These are phyloP conservation scores for Drosophila albomicans DNA, from an alignment of 1,140 invertebrate genomes.

Conservation along the genomic window DNA sequence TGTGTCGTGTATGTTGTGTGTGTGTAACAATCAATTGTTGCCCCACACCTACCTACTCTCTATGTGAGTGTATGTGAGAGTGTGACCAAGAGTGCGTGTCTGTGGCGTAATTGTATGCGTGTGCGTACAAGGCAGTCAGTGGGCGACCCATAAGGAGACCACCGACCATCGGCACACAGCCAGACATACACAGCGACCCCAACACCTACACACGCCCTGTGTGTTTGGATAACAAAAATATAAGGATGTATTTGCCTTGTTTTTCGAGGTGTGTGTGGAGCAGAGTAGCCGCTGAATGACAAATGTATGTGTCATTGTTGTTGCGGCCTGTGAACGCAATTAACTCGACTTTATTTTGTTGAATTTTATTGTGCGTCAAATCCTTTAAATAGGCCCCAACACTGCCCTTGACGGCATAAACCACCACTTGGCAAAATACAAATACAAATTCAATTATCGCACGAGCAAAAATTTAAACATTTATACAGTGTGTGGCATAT, in stretches of 20 bases:
- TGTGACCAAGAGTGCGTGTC: slow-evolving; percentile 47
- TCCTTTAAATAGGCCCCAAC: slow-evolving; percentile 42
- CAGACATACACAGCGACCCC: slow-evolving; percentile 4
- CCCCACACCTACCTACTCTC: slow-evolving; percentile 36
- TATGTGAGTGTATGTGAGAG: slow-evolving; percentile 28
- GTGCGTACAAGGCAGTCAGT: slow-evolving; percentile 54
- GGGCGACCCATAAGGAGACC: slow-evolving; percentile 61
- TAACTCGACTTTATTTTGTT: slow-evolving; percentile 13
- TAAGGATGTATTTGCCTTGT: slow-evolving; percentile 44
- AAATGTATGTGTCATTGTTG: slow-evolving; percentile 50
- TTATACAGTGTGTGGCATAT: slow-evolving; percentile 33
- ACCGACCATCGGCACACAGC: slow-evolving; percentile 25
- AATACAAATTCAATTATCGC: slow-evolving; percentile 67
- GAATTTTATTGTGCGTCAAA: slow-evolving; percentile 36
- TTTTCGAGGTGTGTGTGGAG: slow-evolving; percentile 33
- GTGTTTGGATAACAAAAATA: slow-evolving; percentile 32
- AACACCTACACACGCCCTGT: slow-evolving; percentile 8
- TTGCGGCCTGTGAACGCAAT: slow-evolving; percentile 25
- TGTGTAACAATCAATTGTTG: slow-evolving; percentile 55
- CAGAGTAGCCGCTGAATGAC: slow-evolving; percentile 34
- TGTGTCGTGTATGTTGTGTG: no score
- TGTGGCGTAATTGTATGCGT: slow-evolving; percentile 45
- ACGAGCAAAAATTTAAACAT: slow-evolving; percentile 67
- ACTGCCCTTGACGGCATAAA: slow-evolving; percentile 50
- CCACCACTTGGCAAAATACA: slow-evolving; percentile 23